Percentiles rank a stretch among this genome's conserved stretches.
phyloP scores from a whole-genome alignment of 92 coral and sea anemone species.

The Bergia sp. region DNA sequence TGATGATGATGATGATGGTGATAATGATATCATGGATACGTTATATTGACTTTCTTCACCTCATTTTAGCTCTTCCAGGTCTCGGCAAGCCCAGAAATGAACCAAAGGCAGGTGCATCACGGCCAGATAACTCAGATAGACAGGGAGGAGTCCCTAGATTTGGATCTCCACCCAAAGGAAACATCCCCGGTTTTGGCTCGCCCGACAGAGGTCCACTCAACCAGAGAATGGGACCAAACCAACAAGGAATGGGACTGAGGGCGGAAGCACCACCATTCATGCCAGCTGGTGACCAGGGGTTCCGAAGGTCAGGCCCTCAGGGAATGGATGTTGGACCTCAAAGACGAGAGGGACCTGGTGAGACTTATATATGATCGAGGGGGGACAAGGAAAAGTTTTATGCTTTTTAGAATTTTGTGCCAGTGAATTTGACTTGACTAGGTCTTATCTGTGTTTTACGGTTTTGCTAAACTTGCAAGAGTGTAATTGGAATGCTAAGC shows the following conservation, averaged over 20 bases:
- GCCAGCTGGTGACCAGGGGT: constrained; percentile 19
- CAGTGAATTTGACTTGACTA: too few species aligned
- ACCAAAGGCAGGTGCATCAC: not conserved
- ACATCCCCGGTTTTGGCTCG: constrained; percentile 29
- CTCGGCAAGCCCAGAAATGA: constrained; percentile 29
- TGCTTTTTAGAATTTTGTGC: not conserved
- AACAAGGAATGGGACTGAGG: constrained; percentile 12
- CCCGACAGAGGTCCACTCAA: constrained; percentile 26
- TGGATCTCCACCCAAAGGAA: constrained; percentile 26
- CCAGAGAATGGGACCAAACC: constrained; percentile 28
- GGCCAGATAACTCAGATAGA: constrained; percentile 20
- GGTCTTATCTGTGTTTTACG: not conserved
- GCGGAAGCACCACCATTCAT: constrained; percentile 38
- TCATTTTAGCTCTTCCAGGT: constrained; percentile 15
- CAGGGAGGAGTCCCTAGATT: constrained; percentile 35
- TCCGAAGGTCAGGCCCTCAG: constrained; percentile 12
- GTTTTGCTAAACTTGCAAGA: too few species aligned
- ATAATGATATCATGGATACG: too few species aligned
- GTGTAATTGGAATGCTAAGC: too few species aligned
- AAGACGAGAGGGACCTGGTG: constrained; percentile 35
- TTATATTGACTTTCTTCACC: not conserved
- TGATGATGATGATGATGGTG: too few species aligned
- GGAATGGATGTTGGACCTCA: constrained; percentile 21
- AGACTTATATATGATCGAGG: not conserved
- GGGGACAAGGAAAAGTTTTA: not conserved